phyloP scores from a whole-genome alignment of 2,113 vertebrate genomes.

The Atrichornis clamosus region DNA sequence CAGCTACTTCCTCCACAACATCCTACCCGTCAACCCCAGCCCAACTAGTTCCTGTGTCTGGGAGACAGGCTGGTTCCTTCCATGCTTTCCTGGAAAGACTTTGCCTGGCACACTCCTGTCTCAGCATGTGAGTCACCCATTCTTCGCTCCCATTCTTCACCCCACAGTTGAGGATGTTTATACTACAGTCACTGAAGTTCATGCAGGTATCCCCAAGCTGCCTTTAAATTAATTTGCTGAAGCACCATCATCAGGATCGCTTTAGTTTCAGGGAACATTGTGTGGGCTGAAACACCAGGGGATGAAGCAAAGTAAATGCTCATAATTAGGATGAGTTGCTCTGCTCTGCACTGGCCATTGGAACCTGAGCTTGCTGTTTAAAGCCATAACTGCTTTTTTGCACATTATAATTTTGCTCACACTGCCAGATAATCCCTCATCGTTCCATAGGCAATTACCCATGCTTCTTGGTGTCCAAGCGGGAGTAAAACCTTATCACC shows the following conservation, averaged over 20 bases:
- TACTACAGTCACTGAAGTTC: not conserved
- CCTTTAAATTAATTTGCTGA: slow-evolving; percentile 30
- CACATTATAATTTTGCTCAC: slow-evolving; percentile 47
- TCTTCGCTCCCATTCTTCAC: not conserved
- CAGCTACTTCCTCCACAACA: not conserved
- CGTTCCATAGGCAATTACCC: slow-evolving; percentile 46
- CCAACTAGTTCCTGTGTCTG: not conserved
- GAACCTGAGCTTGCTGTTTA: not conserved
- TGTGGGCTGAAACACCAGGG: slow-evolving; percentile 20
- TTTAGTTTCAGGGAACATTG: not conserved
- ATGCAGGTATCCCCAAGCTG: slow-evolving; percentile 9
- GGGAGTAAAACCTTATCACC: slow-evolving; percentile 58
- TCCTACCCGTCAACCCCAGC: not conserved
- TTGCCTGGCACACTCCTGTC: slow-evolving; percentile 12
- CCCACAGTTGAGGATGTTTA: slow-evolving; percentile 32
- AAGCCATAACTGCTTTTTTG: not conserved
- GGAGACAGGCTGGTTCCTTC: not conserved
- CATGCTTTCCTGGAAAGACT: slow-evolving; percentile 35
- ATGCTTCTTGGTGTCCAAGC: slow-evolving; percentile 33
- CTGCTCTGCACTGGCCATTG: not conserved
- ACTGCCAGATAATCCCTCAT: slow-evolving; percentile 23
- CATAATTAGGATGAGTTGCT: slow-evolving; percentile 15
- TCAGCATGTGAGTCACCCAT: not conserved
- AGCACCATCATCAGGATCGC: not conserved
- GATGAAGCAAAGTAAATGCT: not conserved